Conservation (phyloP, 1,140 invertebrate genomes). For the Tetragnatha versicolor region DNA sequence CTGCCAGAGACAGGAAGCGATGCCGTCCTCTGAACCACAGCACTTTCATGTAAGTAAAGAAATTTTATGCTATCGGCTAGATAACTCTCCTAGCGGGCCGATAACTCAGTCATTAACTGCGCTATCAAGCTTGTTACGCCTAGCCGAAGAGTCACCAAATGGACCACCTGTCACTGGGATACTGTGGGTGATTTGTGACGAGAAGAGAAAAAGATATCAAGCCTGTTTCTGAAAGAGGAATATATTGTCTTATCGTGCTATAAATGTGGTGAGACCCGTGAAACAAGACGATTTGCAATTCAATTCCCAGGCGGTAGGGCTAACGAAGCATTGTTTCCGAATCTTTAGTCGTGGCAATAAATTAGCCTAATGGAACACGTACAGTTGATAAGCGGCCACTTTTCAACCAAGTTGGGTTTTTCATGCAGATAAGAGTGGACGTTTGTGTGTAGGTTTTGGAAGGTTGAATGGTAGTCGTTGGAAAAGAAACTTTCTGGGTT, state of each 20-base stretch:
- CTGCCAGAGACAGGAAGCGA: no score
- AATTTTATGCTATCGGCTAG: conserved; percentile 3
- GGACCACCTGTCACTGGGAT: conserved; percentile 38
- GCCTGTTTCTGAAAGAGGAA: conserved; percentile 4
- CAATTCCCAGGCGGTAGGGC: conserved; percentile 33
- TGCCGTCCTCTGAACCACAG: no score
- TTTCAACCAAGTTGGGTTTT: no score
- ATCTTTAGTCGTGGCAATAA: background rate
- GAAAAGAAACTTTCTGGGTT: no score
- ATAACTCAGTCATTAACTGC: conserved; percentile 36
- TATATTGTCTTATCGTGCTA: conserved; percentile 2
- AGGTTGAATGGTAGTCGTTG: no score
- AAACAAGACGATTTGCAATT: conserved; percentile 34
- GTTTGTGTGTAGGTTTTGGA: no score
- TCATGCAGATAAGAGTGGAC: no score
- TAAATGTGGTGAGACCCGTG: background rate
- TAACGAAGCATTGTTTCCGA: conserved; percentile 48
- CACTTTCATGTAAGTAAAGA: no score
- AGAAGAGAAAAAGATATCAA: conserved; percentile 16
- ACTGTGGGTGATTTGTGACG: conserved; percentile 36
- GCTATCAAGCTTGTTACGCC: conserved; percentile 5
- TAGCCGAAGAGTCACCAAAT: conserved; percentile 35
- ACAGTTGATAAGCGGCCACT: conserved; percentile 24
- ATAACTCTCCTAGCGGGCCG: background rate
- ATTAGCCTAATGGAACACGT: conserved; percentile 42